These are phyloP conservation scores for Phataginus tetradactyla DNA, from an alignment of 2,797 vertebrate genomes.

Conservation along the genomic window DNA sequence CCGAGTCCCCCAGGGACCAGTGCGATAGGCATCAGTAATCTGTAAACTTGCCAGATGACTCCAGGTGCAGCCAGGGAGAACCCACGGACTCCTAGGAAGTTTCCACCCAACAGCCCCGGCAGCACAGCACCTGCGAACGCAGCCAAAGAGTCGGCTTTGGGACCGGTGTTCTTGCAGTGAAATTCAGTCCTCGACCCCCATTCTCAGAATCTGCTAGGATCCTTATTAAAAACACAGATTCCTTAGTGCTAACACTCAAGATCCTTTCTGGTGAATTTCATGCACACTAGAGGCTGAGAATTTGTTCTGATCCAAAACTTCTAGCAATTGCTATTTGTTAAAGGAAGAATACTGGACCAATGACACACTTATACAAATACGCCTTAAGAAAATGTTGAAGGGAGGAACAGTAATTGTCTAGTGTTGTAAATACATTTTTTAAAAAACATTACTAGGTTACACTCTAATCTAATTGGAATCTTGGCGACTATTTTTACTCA, in stretches of 20 bases:
- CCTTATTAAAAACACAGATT: background rate
- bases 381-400: background rate
- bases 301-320: background rate
- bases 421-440: conserved; percentile 11
- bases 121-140: background rate
- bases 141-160: background rate
- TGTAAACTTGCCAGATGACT: background rate
- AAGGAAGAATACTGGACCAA: background rate
- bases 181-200: background rate
- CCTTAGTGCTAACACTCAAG: background rate
- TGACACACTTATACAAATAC: background rate
- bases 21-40: background rate
- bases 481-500: background rate
- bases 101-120: background rate
- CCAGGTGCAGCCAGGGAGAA: background rate
- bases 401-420: background rate
- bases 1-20: background rate
- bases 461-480: background rate
- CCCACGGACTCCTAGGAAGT: background rate
- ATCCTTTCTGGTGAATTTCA: background rate
- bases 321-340: background rate
- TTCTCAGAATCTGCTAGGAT: background rate
- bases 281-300: background rate
- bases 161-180: background rate
- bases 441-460: background rate